phyloP scores from a whole-genome alignment of 2,113 vertebrate genomes.

The Malurus cyaneus region DNA sequence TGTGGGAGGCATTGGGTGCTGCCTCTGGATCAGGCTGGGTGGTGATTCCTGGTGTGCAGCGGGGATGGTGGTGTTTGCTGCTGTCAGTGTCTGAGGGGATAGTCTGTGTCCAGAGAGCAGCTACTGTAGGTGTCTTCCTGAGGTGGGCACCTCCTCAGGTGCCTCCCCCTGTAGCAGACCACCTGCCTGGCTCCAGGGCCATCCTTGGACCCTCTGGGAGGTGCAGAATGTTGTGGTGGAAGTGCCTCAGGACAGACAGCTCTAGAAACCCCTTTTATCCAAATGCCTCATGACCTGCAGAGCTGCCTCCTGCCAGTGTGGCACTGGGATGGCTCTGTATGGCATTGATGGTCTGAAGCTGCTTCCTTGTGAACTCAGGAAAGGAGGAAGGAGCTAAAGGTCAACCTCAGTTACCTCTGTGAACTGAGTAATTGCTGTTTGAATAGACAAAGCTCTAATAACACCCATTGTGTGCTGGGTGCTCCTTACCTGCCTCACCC shows the following conservation, averaged over 20 bases:
- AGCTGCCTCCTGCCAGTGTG: not conserved
- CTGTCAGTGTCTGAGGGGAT: not conserved
- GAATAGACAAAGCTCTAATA: not conserved
- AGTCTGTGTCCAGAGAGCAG: not conserved
- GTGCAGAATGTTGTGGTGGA: not conserved
- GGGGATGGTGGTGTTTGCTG: not conserved
- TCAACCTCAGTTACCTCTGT: not conserved
- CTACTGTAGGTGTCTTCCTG: not conserved
- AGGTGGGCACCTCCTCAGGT: not conserved
- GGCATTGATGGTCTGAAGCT: not conserved
- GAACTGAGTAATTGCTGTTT: not conserved
- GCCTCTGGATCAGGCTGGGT: not conserved
- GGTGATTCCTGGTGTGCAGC: not conserved
- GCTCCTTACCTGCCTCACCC: not conserved
- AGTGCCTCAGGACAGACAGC: not conserved
- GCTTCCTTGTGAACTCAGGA: not conserved
- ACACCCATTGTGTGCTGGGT: not conserved
- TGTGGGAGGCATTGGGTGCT: not conserved
- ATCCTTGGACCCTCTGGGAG: not conserved
- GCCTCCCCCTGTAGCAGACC: not conserved
- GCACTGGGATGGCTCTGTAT: not conserved
- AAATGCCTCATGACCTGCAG: not conserved
- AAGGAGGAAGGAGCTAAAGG: not conserved
- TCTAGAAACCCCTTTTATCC: not conserved
- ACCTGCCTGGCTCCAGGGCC: not conserved